Evolutionary conservation across 2,888 invertebrate species (phyloP).

Genomic region (Kryphioiulus occultus): DNA sequence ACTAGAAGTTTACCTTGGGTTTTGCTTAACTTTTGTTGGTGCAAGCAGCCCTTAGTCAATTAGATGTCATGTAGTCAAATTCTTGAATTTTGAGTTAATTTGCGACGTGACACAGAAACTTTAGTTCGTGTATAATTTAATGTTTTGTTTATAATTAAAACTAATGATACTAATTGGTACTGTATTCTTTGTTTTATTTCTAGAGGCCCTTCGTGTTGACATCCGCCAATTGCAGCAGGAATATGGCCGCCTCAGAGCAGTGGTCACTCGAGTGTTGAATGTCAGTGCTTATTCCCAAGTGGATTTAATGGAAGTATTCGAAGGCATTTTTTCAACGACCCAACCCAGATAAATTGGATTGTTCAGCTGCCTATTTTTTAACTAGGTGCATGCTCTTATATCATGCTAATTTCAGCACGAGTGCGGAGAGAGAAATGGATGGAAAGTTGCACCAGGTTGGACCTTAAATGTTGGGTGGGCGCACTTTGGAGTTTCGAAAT

Average conservation of each 20-base stretch:
- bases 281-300: conserved; percentile 47
- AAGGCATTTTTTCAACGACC: neutral
- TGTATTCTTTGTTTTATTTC: neutral
- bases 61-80: too few relatives aligned
- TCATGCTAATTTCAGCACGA: neutral
- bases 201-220: conserved; percentile 33
- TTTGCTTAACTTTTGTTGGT: too few relatives aligned
- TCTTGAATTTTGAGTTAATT: too few relatives aligned
- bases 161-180: neutral
- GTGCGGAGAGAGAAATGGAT: conserved; percentile 15
- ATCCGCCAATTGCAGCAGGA: neutral
- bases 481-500: conserved; percentile 39
- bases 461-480: conserved; percentile 42
- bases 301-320: conserved; percentile 39
- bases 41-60: too few relatives aligned
- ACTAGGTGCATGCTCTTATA: neutral
- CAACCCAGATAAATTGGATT: conserved; percentile 24
- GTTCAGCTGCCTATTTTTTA: neutral
- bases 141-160: too few relatives aligned
- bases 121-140: too few relatives aligned
- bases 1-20: too few relatives aligned
- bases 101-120: too few relatives aligned
- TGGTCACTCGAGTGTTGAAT: conserved; percentile 33
- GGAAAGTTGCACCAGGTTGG: conserved; percentile 33
- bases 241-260: conserved; percentile 28